Base-by-base conservation (phyloP, 2,113 vertebrate species). In the Anser cygnoides region DNA sequence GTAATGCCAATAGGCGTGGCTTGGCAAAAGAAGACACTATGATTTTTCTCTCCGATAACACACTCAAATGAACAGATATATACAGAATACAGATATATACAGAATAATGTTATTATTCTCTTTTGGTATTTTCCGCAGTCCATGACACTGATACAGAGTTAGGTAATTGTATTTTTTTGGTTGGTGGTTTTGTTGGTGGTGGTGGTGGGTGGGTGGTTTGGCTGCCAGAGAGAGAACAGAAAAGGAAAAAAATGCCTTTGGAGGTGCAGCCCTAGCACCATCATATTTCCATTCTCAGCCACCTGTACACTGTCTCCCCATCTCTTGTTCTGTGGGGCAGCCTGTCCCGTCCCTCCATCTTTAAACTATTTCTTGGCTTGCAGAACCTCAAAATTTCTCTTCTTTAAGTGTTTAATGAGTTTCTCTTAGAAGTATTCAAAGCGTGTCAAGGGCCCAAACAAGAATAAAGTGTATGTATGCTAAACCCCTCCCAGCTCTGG, bases 381-480 rank as follows among this genome's bases (percentile, higher is more conserved):
- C 29, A 65, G 25, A 26, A 25, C 20, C 20, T 87, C 61, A 80
- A 41, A 74, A 39, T 13, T 78, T 91, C 9, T 73, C 78, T 21
- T 91, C 11, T 73, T 82, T 16, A 43, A 44, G n/a, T 37, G 18
- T 57, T 74, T 55, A 7, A 6, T 11, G 7, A 50, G 1, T 5
- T 65, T 87, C 15, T 85, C 3, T 57, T 72, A 49, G 13, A 62
- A 58, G 23, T 18, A 10, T 72, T 84, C 23, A 18, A 9, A 54
- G 10, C 2, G 6, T 78, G 25, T 79, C 3, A 4, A 57, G 33
- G 44, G 5, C 62, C 61, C 65, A 49, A 73, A 10, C 33, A 46
- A 65, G 5, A 65, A 8, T 61, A 8, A 63, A 72, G 33, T 0
- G 0, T 81, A 39, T 0, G 0, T 52, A 44, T 54, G 29, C 31